Evolutionary conservation across 2,113 vertebrate species (phyloP).

Genomic region (Gulo gulo): DNA sequence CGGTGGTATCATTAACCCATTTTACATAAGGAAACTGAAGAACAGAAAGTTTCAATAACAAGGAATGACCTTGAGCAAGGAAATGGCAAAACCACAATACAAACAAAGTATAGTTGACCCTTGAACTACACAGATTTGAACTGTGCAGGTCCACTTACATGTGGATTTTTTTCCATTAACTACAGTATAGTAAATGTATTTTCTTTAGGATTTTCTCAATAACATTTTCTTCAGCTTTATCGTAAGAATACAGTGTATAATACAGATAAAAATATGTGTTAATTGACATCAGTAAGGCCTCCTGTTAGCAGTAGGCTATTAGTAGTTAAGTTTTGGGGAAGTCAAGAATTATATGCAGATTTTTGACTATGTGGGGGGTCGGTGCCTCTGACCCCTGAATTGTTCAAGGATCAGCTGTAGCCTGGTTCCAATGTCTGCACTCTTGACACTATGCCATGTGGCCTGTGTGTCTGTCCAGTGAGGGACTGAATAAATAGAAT

Average conservation of each 20-base stretch:
- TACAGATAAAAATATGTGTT: neutral
- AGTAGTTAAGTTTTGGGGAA: neutral
- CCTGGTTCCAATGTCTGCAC: neutral
- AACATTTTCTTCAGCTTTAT: neutral
- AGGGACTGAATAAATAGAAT: neutral
- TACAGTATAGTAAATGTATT: neutral
- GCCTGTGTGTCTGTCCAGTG: neutral
- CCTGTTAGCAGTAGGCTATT: neutral
- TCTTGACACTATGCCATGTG: neutral
- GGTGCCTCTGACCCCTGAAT: neutral
- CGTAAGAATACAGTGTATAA: neutral
- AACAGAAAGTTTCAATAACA: neutral
- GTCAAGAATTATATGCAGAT: neutral
- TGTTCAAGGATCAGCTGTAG: neutral
- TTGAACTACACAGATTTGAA: neutral
- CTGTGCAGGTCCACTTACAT: neutral
- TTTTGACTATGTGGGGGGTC: neutral
- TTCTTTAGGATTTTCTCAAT: neutral
- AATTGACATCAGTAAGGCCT: neutral
- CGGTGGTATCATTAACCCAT: neutral
- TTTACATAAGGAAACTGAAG: neutral
- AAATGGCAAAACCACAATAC: conserved; percentile 5
- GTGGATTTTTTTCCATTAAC: too few species aligned
- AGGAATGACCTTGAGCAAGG: neutral
- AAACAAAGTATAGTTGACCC: neutral